These are phyloP conservation scores for Eulacestoma nigropectus DNA, from an alignment of 2,113 vertebrate genomes.

Conservation along the genomic window DNA sequence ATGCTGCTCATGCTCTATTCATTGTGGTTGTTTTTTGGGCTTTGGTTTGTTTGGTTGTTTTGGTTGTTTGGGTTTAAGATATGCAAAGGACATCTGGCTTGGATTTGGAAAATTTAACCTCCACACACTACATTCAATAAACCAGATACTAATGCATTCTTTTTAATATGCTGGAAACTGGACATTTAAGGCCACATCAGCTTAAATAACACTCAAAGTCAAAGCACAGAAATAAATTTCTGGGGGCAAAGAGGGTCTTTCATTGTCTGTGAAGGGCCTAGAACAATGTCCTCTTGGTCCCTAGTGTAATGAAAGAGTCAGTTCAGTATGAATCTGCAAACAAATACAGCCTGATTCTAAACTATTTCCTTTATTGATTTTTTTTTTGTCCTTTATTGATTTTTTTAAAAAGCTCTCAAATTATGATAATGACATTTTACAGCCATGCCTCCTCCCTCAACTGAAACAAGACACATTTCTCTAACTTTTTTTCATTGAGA, in stretches of 20 bases:
- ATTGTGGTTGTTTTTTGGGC: not conserved
- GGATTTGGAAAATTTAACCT: not conserved
- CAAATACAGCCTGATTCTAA: not conserved
- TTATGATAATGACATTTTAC: not conserved
- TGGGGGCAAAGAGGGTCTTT: not conserved
- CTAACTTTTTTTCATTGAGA: not conserved
- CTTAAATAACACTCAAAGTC: not conserved
- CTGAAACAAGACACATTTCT: not conserved
- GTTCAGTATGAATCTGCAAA: not conserved
- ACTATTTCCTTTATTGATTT: not conserved
- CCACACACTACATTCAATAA: not conserved
- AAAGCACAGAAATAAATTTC: not conserved
- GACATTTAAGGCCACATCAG: not conserved
- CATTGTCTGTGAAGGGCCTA: not conserved
- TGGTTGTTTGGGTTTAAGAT: not conserved
- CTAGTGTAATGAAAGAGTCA: not conserved
- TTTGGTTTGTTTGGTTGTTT: not conserved
- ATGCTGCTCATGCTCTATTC: not conserved
- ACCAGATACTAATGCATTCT: not conserved
- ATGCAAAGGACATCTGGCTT: not conserved
- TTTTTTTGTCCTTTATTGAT: not conserved
- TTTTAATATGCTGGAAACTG: not conserved
- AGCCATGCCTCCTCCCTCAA: not conserved
- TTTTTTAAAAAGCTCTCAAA: not conserved
- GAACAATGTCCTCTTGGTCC: not conserved